A percentile compares a stretch with the other conserved stretches of the same genome.
Conservation (phyloP, 2,797 vertebrate species). For the Lepus oiostolus region DNA sequence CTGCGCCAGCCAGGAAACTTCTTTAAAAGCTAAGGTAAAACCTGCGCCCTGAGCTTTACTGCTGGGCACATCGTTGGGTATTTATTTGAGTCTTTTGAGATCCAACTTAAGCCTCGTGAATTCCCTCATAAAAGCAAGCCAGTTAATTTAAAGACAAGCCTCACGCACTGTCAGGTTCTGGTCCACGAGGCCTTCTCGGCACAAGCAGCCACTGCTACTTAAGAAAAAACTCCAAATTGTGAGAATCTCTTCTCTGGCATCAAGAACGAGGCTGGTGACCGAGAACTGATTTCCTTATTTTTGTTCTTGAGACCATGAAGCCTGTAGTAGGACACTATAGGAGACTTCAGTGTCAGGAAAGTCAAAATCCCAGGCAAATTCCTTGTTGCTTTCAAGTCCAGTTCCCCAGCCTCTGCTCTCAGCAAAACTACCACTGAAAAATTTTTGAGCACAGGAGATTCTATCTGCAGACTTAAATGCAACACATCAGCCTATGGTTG, state of each 20-base stretch:
- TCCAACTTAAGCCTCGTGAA: not conserved
- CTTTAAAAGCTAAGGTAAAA: constrained; percentile 45
- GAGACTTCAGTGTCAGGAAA: not conserved
- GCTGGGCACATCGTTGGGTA: not conserved
- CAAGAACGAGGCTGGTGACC: not conserved
- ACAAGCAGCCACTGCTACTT: not conserved
- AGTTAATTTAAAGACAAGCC: not conserved
- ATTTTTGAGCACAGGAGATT: not conserved
- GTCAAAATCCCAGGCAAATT: too few relatives aligned
- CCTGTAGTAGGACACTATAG: not conserved
- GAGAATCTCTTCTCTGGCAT: not conserved
- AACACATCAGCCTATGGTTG: not conserved
- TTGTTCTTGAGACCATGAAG: not conserved
- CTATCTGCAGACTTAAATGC: not conserved
- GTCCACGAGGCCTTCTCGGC: not conserved
- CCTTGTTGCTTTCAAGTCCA: not conserved
- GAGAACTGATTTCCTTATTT: not conserved
- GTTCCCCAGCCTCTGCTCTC: not conserved
- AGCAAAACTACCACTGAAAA: not conserved
- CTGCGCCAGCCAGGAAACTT: not conserved
- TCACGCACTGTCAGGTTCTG: not conserved
- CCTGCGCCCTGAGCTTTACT: not conserved
- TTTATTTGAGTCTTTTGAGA: constrained; percentile 62
- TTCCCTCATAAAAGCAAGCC: constrained; percentile 11
- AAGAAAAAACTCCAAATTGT: not conserved